Percentiles rank a stretch among this genome's conserved stretches.
Conservation (phyloP, 2,888 invertebrate species). For the Clitarchus hookeri region DNA sequence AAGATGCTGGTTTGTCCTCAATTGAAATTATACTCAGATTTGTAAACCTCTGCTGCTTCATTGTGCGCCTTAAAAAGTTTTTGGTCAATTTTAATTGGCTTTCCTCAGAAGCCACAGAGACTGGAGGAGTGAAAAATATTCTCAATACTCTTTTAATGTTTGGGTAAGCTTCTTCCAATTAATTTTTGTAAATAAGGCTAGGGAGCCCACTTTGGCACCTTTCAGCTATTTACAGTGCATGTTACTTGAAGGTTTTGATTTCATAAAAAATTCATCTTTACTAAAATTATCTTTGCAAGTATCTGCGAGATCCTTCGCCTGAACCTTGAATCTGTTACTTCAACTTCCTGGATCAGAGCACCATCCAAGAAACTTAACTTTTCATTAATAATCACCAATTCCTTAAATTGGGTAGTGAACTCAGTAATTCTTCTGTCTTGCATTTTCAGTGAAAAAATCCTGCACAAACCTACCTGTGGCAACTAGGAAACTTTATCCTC, state of each 20-base stretch:
- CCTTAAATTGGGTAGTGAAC: background rate
- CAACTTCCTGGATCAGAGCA: background rate
- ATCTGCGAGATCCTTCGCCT: background rate
- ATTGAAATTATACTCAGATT: background rate
- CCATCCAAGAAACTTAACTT: conserved; percentile 17
- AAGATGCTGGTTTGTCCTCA: background rate
- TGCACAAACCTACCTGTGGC: background rate
- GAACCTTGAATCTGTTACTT: background rate
- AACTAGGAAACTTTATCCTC: background rate
- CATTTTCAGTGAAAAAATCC: background rate
- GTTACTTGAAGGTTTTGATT: background rate
- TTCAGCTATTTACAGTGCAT: background rate
- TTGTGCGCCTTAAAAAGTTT: background rate
- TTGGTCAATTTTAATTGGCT: background rate
- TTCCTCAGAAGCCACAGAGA: background rate
- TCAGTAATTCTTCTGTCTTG: background rate
- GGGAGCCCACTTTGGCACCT: background rate
- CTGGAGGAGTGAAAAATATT: background rate
- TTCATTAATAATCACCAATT: background rate
- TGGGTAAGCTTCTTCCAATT: background rate
- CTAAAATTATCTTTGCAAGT: background rate
- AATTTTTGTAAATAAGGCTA: conserved; percentile 14
- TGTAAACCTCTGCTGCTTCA: background rate
- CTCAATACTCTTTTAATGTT: background rate
- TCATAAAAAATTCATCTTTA: background rate